Conservation (phyloP, 30 jellyfish, hydroid and myxozoan species). For the Mastigias papua region DNA sequence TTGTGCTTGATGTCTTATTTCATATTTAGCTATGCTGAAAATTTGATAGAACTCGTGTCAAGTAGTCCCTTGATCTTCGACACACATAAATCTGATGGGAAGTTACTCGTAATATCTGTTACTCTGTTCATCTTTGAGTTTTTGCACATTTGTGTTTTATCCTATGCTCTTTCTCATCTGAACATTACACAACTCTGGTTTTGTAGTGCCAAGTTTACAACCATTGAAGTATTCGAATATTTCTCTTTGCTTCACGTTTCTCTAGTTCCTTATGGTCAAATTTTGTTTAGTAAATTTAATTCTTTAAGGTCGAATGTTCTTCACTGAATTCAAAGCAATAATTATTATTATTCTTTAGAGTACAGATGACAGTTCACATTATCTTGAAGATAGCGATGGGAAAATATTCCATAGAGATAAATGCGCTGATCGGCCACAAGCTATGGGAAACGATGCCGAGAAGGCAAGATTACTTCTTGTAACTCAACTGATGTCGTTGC, state of each 20-base stretch:
- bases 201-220: background rate
- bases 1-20: too few relatives aligned
- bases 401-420: background rate
- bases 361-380: background rate
- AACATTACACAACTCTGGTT: too few relatives aligned
- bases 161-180: too few relatives aligned
- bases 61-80: too few relatives aligned
- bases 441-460: conserved; percentile 12
- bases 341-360: background rate
- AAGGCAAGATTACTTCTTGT: conserved; percentile 54
- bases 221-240: background rate
- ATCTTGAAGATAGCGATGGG: background rate
- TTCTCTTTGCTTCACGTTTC: background rate
- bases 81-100: too few relatives aligned
- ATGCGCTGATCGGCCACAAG: background rate
- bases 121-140: too few relatives aligned
- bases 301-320: background rate
- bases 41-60: too few relatives aligned
- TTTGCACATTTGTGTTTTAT: too few relatives aligned
- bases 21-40: too few relatives aligned
- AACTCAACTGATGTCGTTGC: conserved; percentile 85
- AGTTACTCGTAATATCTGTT: too few relatives aligned
- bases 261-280: background rate
- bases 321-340: background rate
- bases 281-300: too few relatives aligned